Evolutionary conservation across 2,797 vertebrate genomes (phyloP).

Genomic region (Sebastes diaconus): DNA sequence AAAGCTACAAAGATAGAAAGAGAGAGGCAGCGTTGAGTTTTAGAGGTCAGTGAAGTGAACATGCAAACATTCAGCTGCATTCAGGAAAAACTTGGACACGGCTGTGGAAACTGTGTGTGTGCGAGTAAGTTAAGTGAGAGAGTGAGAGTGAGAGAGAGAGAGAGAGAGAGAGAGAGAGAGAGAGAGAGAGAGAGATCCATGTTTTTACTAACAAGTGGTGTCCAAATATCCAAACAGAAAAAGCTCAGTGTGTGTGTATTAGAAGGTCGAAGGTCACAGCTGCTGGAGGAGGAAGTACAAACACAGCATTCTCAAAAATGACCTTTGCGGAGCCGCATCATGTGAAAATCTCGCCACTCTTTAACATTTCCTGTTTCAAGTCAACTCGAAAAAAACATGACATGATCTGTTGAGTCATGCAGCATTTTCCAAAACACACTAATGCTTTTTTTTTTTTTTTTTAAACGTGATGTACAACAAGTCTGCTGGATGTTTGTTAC

Average conservation of each 20-base stretch:
- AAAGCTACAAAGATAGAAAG: background rate
- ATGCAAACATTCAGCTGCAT: constrained; percentile 41
- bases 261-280: constrained; percentile 64
- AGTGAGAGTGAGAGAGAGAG: background rate
- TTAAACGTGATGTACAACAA: background rate
- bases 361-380: constrained; percentile 45
- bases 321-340: constrained; percentile 30
- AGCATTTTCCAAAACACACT: background rate
- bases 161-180: background rate
- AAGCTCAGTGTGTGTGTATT: constrained; percentile 15
- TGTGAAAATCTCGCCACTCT: constrained; percentile 48
- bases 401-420: background rate
- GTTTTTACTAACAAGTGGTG: constrained; percentile 48
- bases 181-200: background rate
- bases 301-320: constrained; percentile 39
- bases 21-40: background rate
- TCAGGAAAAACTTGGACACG: constrained; percentile 40
- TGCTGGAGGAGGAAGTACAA: constrained; percentile 64
- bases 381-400: background rate
- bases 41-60: constrained; percentile 35
- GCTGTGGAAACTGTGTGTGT: constrained; percentile 45
- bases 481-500: background rate
- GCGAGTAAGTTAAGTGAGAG: background rate
- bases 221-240: constrained; percentile 41
- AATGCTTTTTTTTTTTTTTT: background rate